phyloP scores from a whole-genome alignment of 2,113 vertebrate genomes.

The Pterocles orientalis region DNA sequence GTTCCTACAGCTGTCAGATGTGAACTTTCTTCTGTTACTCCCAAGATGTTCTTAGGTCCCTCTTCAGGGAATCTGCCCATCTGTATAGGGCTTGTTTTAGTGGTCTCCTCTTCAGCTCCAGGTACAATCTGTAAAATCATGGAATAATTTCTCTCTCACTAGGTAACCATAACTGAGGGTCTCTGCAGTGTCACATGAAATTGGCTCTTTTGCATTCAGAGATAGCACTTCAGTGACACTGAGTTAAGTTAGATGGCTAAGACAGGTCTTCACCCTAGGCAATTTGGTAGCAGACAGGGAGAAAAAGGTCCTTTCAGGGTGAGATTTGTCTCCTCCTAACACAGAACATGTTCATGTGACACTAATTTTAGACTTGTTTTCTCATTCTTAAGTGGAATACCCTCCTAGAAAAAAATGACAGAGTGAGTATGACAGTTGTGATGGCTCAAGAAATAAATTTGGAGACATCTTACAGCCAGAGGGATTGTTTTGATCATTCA shows the following conservation, averaged over 20 bases:
- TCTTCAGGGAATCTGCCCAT: not conserved
- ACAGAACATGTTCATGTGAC: not conserved
- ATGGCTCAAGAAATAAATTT: not conserved
- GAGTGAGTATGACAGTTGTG: not conserved
- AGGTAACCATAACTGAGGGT: not conserved
- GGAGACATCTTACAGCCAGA: not conserved
- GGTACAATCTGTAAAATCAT: not conserved
- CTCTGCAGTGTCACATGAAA: rapidly evolving
- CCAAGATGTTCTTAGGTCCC: not conserved
- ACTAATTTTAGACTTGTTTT: not conserved
- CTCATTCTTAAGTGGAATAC: not conserved
- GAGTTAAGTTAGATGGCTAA: not conserved
- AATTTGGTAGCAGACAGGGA: not conserved
- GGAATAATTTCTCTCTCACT: not conserved
- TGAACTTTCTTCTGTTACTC: not conserved
- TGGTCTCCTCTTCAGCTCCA: not conserved
- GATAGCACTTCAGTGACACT: not conserved
- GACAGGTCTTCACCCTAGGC: not conserved
- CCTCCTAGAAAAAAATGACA: not conserved
- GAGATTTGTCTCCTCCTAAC: not conserved
- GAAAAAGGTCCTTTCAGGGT: not conserved
- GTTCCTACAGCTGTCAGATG: not conserved
- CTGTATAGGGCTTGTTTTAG: not conserved
- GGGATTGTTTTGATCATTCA: not conserved
- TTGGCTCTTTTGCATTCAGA: not conserved